Conservation (phyloP, 2,797 vertebrate species). For the Sebastes dallii region DNA sequence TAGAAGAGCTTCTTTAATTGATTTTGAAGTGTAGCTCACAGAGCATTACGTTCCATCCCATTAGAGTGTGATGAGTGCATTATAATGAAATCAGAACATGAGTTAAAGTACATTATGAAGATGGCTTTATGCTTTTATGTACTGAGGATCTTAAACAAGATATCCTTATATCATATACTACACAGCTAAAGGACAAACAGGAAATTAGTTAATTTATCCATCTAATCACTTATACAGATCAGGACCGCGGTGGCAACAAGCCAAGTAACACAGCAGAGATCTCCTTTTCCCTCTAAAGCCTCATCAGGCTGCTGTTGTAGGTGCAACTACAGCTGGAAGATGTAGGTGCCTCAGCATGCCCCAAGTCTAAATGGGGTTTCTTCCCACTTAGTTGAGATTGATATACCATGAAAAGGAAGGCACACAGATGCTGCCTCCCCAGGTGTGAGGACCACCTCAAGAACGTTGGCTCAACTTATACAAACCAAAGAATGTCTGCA, state of each 20-base stretch:
- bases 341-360: background rate
- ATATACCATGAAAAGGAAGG: background rate
- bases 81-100: slow-evolving; percentile 34
- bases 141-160: background rate
- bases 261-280: background rate
- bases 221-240: background rate
- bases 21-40: slow-evolving; percentile 30
- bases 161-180: background rate
- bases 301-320: background rate
- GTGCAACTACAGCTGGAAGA: background rate
- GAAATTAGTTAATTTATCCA: background rate
- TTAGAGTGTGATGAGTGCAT: slow-evolving; percentile 16
- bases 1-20: slow-evolving; percentile 19
- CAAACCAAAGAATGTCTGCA: background rate
- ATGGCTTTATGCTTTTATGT: background rate
- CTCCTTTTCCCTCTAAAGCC: background rate
- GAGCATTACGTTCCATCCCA: slow-evolving; percentile 12
- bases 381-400: background rate
- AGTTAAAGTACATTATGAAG: slow-evolving; percentile 21
- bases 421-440: background rate
- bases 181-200: background rate
- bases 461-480: background rate
- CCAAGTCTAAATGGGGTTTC: background rate
- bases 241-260: background rate
- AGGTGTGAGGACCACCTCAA: background rate